These are phyloP conservation scores for Diorhabda sublineata DNA, from an alignment of 1,140 invertebrate species.

Conservation along the genomic window DNA sequence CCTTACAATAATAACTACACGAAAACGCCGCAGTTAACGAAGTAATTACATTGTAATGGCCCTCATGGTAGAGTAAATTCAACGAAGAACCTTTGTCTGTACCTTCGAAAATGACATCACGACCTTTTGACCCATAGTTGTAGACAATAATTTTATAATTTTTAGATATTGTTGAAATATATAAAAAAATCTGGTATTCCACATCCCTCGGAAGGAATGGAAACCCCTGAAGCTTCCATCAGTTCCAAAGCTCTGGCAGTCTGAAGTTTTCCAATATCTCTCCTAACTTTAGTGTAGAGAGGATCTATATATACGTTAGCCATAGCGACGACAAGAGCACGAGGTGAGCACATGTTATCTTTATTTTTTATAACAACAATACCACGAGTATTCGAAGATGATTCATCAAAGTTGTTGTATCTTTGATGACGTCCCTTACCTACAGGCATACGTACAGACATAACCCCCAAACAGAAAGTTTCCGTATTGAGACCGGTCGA, in stretches of 20 bases:
- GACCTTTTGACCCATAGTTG: slow-evolving; percentile 8
- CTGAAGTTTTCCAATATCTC: slow-evolving; percentile 11
- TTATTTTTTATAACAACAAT: neutral
- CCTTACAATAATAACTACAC: slow-evolving; percentile 11
- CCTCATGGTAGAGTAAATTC: slow-evolving; percentile 8
- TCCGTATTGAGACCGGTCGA: neutral
- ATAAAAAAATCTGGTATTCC: no score
- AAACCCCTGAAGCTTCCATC: neutral
- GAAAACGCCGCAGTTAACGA: slow-evolving; percentile 11
- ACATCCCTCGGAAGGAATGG: no score
- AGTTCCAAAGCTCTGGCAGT: neutral
- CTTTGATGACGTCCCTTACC: no score
- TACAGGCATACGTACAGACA: no score
- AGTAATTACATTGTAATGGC: neutral
- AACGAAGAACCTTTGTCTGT: neutral
- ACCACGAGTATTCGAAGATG: neutral
- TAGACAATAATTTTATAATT: no score
- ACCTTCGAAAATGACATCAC: slow-evolving; percentile 8
- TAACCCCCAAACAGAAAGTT: neutral
- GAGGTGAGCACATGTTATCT: neutral
- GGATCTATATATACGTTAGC: slow-evolving; percentile 11
- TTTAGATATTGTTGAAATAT: slow-evolving; percentile 5
- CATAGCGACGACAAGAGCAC: slow-evolving; percentile 9
- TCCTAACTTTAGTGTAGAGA: neutral
- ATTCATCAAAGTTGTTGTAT: neutral